Base-by-base conservation (phyloP, 2,888 invertebrate genomes). In the Helobdella robusta region DNA sequence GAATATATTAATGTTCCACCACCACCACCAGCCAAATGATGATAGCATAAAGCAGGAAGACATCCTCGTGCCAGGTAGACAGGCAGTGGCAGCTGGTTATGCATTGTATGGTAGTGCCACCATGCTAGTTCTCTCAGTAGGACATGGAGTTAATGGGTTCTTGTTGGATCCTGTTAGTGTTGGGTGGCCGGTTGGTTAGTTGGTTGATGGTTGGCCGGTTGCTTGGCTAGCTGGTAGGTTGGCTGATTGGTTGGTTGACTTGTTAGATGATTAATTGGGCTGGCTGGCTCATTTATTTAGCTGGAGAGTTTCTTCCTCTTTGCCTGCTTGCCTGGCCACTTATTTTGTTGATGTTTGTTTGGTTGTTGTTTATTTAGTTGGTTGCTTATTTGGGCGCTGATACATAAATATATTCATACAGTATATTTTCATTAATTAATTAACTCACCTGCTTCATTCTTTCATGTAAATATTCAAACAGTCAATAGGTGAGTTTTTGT, bases 21-120 rank as follows among this genome's bases (percentile, higher is more conserved):
- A 50, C 6, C 50, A 6, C n/a, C 20, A 50, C 15, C 70, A 80
- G 75, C 68, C 70, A 3, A 71, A 75, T 32, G 78, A 80, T 0
- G 83, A 82, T 3, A 70, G 73, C 18, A 86, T 88, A 0, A 77
- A 81, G 0, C 78, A 86, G n/a, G 78, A 84, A 0, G 92, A 94
- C 79, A 90, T 87, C 0, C 81, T 97, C 1, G 89, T 91, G 75
- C 86, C 89, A 0, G 95, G 95, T 0, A 84, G 84, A 36, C 84
- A 89, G 73, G 82, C 93, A 68, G 89, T 97, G 0, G 92, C 92
- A 0, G 93, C 94, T 15, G 97, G 95, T 0, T 97, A 97, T 78
- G 92, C 93, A 0, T 84, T 97, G 0, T 97, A 97, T 77, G 97
- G 97, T 30, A 93, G 93, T 44, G 95, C 80, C 67, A 78, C 78